Base-by-base conservation (phyloP, 1,140 invertebrate species). In the Cyclargus thomasi region DNA sequence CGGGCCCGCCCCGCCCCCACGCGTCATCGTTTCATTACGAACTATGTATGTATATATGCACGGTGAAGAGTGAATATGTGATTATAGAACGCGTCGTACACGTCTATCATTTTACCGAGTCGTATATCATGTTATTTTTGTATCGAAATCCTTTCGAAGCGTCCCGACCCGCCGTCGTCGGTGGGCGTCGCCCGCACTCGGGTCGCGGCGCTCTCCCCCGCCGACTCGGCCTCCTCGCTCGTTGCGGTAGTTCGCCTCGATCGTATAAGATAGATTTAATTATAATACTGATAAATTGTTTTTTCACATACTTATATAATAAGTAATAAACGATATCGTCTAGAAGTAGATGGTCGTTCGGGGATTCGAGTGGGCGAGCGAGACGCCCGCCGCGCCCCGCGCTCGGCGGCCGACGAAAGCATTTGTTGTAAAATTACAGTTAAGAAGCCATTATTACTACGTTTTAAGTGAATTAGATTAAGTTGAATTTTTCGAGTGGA, bases 401-500 rank as follows among this genome's bases (percentile, higher is more conserved):
- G 80, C 80, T 81, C 86, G 83, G 83, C 83, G 82, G 79, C 82
- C 84, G 85, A 86, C 84, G 83, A 85, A 83, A 82, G 85, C 87
- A 87, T 90, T 90, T 90, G 85, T 88, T 90, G 84, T 90, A 87
- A 86, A 81, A 82, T 82, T 83, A 84, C 85, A 81, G 74, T 85
- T 88, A 88, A 90, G 84, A 80, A 80, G 82, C 87, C 82, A 86
- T 84, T 86, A 88, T 87, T 86, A 84, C 85, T 82, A 82, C 82
- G 77, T 72, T 90, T 90, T 88, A 88, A 88, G 87, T 83, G 79
- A 83, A 80, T 82, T 88, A 90, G 86, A 85, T 88, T 90, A 90
- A 90, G 87, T 90, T 90, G 84, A 84, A 83, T 86, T 87, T 87
- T 85, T 86, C 80, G 87, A 83, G 83, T 90, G 86, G 79, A 85